phyloP scores from a whole-genome alignment of 30 jellyfish, hydroid and myxozoan species.

The Haliclystus octoradiatus region DNA sequence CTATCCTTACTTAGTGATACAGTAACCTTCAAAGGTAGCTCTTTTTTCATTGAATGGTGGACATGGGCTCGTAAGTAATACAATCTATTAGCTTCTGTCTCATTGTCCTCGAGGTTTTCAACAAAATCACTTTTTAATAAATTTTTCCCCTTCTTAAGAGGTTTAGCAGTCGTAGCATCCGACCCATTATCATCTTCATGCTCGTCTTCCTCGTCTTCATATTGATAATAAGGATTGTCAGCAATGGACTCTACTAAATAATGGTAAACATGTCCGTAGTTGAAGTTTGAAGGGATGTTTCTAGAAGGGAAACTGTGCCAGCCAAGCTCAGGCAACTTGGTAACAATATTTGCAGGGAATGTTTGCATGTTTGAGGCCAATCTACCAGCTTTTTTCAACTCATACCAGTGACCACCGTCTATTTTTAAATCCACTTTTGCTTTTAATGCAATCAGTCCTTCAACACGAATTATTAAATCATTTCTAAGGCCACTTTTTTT shows the following conservation, averaged over 20 bases:
- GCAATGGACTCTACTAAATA: constrained; percentile 1
- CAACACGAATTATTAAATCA: constrained; percentile 21
- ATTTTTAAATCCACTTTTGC: constrained; percentile 28
- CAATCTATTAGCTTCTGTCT: not conserved
- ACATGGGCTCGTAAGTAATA: not conserved
- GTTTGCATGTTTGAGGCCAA: not conserved
- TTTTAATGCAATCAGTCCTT: constrained; percentile 18
- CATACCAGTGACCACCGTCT: constrained; percentile 45
- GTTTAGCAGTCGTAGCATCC: not conserved
- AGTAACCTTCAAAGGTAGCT: not conserved
- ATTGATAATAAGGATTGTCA: not conserved
- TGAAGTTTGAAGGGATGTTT: constrained; percentile 13
- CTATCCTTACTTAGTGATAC: not conserved
- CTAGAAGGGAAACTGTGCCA: constrained; percentile 24
- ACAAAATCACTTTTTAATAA: not conserved
- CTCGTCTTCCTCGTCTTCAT: not conserved
- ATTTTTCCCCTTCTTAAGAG: not conserved
- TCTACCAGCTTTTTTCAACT: constrained; percentile 14
- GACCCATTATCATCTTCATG: not conserved
- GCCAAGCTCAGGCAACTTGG: constrained; percentile 6
- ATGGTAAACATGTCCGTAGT: constrained; percentile 41
- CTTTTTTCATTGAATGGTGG: not conserved
- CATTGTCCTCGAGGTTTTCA: not conserved
- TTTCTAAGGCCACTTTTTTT: no score
- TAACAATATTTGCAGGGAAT: not conserved